Evolutionary conservation across 2,888 invertebrate species (phyloP).

Genomic region (Zelleria hepariella): DNA sequence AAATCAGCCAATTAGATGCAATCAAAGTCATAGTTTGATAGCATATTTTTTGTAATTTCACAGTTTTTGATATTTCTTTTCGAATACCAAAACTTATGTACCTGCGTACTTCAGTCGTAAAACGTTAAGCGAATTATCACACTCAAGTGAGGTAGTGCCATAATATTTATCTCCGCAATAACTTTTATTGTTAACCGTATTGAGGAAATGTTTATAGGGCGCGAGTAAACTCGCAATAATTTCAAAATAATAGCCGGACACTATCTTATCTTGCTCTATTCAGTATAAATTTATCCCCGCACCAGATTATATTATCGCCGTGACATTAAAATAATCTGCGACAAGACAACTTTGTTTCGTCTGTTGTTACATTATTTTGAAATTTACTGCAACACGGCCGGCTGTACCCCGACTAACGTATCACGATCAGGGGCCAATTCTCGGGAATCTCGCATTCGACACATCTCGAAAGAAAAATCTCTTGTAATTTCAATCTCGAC

Average conservation of each 20-base stretch:
- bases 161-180: neutral
- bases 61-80: no score
- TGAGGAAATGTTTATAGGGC: neutral
- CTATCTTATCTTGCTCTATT: neutral
- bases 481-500: no score
- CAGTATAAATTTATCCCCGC: neutral
- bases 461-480: no score
- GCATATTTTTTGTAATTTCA: no score
- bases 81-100: no score
- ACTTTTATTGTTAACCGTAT: neutral
- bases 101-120: no score
- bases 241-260: neutral
- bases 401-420: neutral
- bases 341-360: neutral
- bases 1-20: no score
- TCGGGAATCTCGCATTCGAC: no score
- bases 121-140: neutral
- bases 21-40: no score
- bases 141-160: neutral
- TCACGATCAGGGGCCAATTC: no score
- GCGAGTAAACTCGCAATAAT: neutral
- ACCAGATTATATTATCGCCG: neutral
- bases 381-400: neutral
- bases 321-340: conserved; percentile 1
- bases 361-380: neutral